Conservation (phyloP, 2,113 vertebrate genomes). For the Grantiella picta region DNA sequence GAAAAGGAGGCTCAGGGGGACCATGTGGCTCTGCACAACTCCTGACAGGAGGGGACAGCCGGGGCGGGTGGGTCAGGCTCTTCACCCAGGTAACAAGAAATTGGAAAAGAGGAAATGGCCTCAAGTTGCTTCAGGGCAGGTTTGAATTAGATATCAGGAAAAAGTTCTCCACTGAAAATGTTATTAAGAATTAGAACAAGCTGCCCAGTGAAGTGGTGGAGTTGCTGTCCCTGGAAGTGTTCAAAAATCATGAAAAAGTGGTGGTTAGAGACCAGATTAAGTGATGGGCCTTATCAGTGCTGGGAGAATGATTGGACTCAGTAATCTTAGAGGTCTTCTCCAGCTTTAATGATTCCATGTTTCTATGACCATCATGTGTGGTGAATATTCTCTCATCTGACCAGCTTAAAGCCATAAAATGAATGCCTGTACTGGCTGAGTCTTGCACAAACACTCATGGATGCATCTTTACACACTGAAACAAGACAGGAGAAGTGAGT, state of each 20-base stretch:
- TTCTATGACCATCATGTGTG: not conserved
- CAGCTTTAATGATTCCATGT: not conserved
- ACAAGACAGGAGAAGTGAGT: not conserved
- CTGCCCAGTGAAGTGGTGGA: not conserved
- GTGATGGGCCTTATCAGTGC: not conserved
- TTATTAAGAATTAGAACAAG: not conserved
- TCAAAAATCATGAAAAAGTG: not conserved
- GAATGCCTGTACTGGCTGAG: not conserved
- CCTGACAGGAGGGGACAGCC: not conserved
- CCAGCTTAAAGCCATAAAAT: not conserved
- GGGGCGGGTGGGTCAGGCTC: accelerated
- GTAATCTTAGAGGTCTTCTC: not conserved
- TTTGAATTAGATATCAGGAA: not conserved
- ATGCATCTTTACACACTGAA: not conserved
- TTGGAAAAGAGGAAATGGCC: not conserved
- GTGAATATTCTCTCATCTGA: not conserved
- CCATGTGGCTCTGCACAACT: not conserved
- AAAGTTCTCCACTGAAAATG: not conserved
- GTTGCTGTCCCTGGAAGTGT: not conserved
- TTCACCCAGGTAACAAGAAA: not conserved
- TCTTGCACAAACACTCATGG: not conserved
- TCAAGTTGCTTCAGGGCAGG: not conserved
- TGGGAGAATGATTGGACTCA: accelerated
- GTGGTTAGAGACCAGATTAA: not conserved
- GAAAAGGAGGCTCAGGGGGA: not conserved